Base-by-base conservation (phyloP, 2,113 vertebrate species). In the Cheirogaleus medius region DNA sequence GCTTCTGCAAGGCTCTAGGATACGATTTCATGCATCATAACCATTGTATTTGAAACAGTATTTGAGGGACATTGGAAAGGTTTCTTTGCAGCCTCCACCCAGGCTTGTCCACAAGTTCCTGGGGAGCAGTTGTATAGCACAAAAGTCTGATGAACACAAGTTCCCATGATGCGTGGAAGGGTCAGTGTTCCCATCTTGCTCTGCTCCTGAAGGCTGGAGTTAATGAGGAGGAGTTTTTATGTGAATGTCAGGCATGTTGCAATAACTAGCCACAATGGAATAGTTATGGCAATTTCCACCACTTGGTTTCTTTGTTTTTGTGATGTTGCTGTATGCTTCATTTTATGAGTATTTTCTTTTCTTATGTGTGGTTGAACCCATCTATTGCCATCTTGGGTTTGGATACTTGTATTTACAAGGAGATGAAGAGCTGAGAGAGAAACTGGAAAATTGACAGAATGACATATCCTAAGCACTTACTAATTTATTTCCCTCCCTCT, bases 201-300 rank as follows among this genome's bases (percentile, higher is more conserved):
- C 39, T 92, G 44, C 39, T 93, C 86, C 82, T 91, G 32, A 94
- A 80, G 74, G 74, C 96, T 93, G 89, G 93, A 84, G 86, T 97
- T 97, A 96, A 97, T 88, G 86, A 98, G 66, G 66, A 96, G 74
- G 81, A 92, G 58, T 97, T 97, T 97, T 96, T 97, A 96, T 96
- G 92, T 96, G 95, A 95, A 97, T 95, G 97, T 95, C 96, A 98
- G 83, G 76, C 93, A 92, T 97, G 96, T 97, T 96, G 98, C 97
- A 98, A 97, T 98, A 97, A 94, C 93, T 96, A 95, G 96, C 91
- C 97, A 97, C 95, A 97, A 78, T 90, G 93, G 93, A 92, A 94
- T 93, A 96, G 88, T 97, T 96, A 96, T 90, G 91, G 94, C 93
- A 92, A 95, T 97, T 97, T 96, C 96, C 54, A 95, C 91, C 64